Base-by-base conservation (phyloP, 2,888 invertebrate species). In the Dasypogon diadema region DNA sequence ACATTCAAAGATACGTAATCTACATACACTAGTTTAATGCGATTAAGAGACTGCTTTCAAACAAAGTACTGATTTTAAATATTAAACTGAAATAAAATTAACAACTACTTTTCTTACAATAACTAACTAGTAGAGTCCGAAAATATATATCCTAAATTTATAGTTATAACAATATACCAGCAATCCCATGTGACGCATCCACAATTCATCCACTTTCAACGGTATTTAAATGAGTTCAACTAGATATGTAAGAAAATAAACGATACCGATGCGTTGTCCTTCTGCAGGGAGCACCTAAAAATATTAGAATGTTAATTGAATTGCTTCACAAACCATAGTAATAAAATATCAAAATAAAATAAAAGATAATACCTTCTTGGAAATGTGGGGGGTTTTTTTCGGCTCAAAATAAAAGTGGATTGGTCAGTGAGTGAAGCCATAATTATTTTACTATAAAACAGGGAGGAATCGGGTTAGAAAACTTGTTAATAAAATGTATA, bases 11-110 rank as follows among this genome's bases (percentile, higher is more conserved):
- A 48, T 65, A 46, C 46, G 48, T 65, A 46, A 37, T 46, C 65
- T 65, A 65, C 65, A 65, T 46, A 65, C 21, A 48, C 65, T 65
- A 65, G 48, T 65, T 24, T 46, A 46, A 65, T 65, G 65, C 65
- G 65, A 46, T 65, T 46, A 65, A 58, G 22, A 65, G 65, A 65
- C 46, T 65, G 65, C 46, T 51, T 16, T 51, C 37, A 65, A 65
- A 48, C 21, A 24, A 48, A 42, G 8, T 24, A 65, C 48, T 10
- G 14, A 46, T 18, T 37, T 65, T 48, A 65, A 48, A 46, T 48
- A 65, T 22, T 65, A 65, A 65, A 65, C 21, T 22, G 48, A 21
- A 46, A 42, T 12, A 42, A 6, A 42, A 42, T 10, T 12, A 65
- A 22, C 8, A 65, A 46, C 65, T 65, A 65, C 65, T 22, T 65